Evolutionary conservation across 2,797 vertebrate genomes (phyloP).

Genomic region (Bufotes viridis): DNA sequence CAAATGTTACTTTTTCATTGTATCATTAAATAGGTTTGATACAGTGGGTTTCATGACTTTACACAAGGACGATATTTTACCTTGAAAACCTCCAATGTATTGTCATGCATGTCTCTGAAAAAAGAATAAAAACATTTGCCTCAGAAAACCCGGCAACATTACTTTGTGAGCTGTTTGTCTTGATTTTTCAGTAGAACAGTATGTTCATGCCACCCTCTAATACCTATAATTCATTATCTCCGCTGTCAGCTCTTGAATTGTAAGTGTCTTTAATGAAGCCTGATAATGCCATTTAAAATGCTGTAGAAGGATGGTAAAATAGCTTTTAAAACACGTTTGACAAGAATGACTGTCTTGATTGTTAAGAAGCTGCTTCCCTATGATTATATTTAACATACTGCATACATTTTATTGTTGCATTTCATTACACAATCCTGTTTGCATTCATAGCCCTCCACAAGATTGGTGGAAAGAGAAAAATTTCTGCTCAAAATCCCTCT

Average conservation of each 20-base stretch:
- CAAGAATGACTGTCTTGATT: conserved; percentile 38
- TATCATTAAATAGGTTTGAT: neutral
- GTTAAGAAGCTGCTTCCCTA: neutral
- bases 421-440: conserved; percentile 2
- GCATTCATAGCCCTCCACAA: neutral
- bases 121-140: conserved; percentile 10
- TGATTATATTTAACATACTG: conserved; percentile 22
- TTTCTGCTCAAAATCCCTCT: neutral
- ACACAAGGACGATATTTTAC: conserved; percentile 1
- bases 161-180: conserved; percentile 33
- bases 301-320: conserved; percentile 41
- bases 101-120: neutral
- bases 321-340: conserved; percentile 43
- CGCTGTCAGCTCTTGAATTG: conserved; percentile 44
- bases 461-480: neutral
- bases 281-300: conserved; percentile 43
- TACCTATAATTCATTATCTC: conserved; percentile 55
- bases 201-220: conserved; percentile 20
- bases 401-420: conserved; percentile 43
- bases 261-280: conserved; percentile 53
- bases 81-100: neutral
- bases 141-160: neutral
- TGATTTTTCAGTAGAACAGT: conserved; percentile 30
- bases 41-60: neutral
- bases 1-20: neutral